A percentile compares a stretch with the other conserved stretches of the same genome.
Conservation (phyloP, 2,888 invertebrate genomes). For the Scelioninae gen. 1 region DNA sequence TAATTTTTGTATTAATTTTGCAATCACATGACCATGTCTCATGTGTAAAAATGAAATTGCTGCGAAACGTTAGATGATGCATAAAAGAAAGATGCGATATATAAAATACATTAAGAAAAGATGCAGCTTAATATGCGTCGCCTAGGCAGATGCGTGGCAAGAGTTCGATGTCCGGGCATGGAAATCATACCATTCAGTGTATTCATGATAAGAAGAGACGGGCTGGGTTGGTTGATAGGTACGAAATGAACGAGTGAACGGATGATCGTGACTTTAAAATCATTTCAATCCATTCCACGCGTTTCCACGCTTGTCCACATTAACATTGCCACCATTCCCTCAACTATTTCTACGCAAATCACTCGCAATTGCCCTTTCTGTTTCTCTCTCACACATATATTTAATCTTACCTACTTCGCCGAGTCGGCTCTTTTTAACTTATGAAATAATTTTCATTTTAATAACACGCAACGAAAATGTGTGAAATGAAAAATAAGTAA, state of each 20-base stretch:
- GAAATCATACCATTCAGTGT: constrained; percentile 76
- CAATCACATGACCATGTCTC: no score
- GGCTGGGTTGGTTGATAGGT: constrained; percentile 56
- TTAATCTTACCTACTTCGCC: no score
- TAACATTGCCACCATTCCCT: not conserved
- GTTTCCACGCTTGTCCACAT: constrained; percentile 15
- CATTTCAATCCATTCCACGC: constrained; percentile 52
- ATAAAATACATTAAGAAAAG: constrained; percentile 31
- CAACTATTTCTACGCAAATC: constrained; percentile 8
- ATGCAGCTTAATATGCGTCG: constrained; percentile 56
- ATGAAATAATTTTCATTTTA: no score
- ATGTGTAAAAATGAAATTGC: no score
- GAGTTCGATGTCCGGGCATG: constrained; percentile 79
- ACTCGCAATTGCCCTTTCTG: not conserved
- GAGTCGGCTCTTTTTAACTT: no score
- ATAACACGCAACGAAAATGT: no score
- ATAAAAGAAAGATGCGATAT: not conserved
- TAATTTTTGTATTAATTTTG: no score
- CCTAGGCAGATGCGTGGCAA: constrained; percentile 69
- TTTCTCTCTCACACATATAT: no score
- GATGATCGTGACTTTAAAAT: constrained; percentile 53
- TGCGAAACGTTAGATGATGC: no score
- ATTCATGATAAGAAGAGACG: constrained; percentile 69
- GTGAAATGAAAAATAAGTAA: no score
- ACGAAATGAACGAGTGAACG: constrained; percentile 62